phyloP scores from a whole-genome alignment of 2,797 vertebrate genomes.

The Enteromius trimaculatus region DNA sequence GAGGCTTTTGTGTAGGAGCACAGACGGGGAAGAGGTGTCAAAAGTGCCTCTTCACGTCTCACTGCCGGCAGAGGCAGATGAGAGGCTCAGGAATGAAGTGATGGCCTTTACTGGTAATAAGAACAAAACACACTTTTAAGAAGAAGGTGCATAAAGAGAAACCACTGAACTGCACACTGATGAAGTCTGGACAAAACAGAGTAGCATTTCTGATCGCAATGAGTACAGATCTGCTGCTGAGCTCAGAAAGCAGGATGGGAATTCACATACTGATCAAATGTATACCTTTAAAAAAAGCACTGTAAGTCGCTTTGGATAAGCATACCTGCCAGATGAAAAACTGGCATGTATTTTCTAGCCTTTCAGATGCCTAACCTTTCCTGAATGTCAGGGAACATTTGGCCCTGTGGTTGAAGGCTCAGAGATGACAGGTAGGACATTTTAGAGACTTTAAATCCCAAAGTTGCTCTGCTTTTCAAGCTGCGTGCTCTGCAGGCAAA shows the following conservation, averaged over 20 bases:
- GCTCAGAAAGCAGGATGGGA: not conserved
- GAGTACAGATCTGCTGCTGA: not conserved
- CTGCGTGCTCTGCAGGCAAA: not conserved
- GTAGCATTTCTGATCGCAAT: not conserved
- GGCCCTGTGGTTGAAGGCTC: not conserved
- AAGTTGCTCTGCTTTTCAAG: not conserved
- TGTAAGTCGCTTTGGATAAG: not conserved
- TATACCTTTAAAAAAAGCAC: not conserved
- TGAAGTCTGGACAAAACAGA: conserved; percentile 11
- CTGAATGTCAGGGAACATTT: not conserved
- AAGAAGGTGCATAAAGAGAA: not conserved
- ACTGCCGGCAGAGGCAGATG: conserved; percentile 24
- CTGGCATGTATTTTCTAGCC: not conserved
- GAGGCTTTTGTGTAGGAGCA: conserved; percentile 36
- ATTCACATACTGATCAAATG: not conserved
- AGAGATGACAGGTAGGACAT: conserved; percentile 15
- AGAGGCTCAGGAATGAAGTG: conserved; percentile 17
- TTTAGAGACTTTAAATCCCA: not conserved
- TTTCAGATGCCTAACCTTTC: not conserved
- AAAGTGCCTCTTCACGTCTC: conserved; percentile 39
- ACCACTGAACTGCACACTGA: not conserved
- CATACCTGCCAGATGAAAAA: not conserved
- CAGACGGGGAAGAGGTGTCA: conserved; percentile 40
- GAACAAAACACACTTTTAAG: conserved; percentile 36
- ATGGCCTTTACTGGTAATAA: conserved; percentile 36